These are phyloP conservation scores for Sebastes itinus DNA, from an alignment of 2,797 vertebrate genomes.

Conservation along the genomic window DNA sequence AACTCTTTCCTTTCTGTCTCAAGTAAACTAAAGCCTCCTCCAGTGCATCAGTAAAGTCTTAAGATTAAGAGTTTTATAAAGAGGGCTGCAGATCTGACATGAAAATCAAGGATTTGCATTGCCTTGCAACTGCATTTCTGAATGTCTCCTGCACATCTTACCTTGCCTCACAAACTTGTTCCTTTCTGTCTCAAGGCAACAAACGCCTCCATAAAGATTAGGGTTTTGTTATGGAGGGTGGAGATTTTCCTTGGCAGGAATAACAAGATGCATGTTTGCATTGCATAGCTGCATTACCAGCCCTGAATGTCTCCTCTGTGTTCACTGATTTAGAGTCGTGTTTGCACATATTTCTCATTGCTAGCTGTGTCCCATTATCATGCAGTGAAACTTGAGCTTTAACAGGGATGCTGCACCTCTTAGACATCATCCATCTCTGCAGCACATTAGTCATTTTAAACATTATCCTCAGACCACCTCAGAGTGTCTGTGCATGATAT, in stretches of 20 bases:
- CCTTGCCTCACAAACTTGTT: background rate
- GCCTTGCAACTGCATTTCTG: background rate
- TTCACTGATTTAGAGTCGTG: no score
- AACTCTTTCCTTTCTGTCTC: background rate
- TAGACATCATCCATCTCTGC: conserved; percentile 18
- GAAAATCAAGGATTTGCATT: no score
- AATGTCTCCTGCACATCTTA: background rate
- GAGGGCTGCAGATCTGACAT: no score
- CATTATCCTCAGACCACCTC: background rate
- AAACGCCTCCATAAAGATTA: background rate
- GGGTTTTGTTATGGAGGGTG: background rate
- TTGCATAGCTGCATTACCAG: background rate
- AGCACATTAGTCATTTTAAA: background rate
- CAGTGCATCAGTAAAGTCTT: no score
- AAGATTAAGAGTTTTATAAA: no score
- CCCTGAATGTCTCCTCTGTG: background rate
- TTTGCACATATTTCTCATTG: background rate
- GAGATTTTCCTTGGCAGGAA: background rate
- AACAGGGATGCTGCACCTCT: conserved; percentile 25
- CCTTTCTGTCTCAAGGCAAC: background rate
- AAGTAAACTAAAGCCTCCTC: background rate
- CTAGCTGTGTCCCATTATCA: background rate
- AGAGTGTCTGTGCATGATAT: background rate
- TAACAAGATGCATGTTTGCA: background rate
- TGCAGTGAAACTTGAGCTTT: background rate